Base-by-base conservation (phyloP, 2,113 vertebrate genomes). In the Menidia beryllina region DNA sequence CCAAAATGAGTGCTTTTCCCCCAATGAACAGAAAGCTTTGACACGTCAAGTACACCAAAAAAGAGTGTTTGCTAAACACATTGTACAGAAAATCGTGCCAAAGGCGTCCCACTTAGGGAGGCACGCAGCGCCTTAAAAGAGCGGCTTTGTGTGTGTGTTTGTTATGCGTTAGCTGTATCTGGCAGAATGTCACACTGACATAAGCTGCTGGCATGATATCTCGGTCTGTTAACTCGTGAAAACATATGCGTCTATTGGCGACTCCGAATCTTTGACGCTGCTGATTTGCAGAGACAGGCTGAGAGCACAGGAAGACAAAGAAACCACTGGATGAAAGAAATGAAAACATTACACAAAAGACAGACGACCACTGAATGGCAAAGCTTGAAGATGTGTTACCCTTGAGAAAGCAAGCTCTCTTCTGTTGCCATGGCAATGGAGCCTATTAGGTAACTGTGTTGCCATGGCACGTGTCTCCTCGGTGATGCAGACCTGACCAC, bases 371-470 rank as follows among this genome's bases (percentile, higher is more conserved):
- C 71, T 71, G 58, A 57, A 79, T 26, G 39, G 72, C 64, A 86
- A 68, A 70, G 86, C 86, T 84, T 60, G 78, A 86, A 79, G 89
- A 89, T 86, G 88, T 84, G 88, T 87, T 92, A 85, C 86, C 91
- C 90, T 92, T 91, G 85, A 92, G 90, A 91, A 91, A 86, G 88
- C 88, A 89, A 89, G 87, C 92, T 87, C 78, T 67, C 87, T 90
- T 90, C 80, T 91, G 93, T 94, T 93, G 89, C 90, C 84, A 88
- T 88, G 89, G 89, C 53, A 73, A 92, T 80, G 71, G 79, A 86
- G 84, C 82, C 77, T 85, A 85, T 94, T 94, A 91, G 91, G 90
- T 92, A 93, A 94, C 83, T 59, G 87, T 92, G 93, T 94, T 93
- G 90, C 92, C 90, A 93, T 91, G 93, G 88, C 91, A 93, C 86